phyloP scores from a whole-genome alignment of 1,140 invertebrate genomes.

The Drosophila tsacasi region DNA sequence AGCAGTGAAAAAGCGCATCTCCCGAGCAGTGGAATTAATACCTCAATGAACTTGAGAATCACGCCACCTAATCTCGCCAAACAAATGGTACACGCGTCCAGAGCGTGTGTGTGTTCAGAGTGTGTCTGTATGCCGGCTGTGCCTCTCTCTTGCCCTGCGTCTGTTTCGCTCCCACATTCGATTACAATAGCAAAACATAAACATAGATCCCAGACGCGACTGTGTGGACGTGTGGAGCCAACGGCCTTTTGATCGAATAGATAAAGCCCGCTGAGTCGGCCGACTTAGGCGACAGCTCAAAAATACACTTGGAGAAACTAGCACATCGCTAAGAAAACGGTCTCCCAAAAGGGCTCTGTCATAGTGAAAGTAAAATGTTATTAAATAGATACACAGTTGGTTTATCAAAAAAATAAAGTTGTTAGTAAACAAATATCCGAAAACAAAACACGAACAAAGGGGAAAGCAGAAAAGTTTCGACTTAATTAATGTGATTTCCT shows the following conservation, averaged over 20 bases:
- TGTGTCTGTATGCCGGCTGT: slow-evolving; percentile 24
- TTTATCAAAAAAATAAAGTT: not conserved
- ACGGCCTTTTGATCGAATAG: slow-evolving; percentile 36
- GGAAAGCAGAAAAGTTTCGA: not conserved
- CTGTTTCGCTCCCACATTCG: slow-evolving; percentile 10
- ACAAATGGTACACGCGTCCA: slow-evolving; percentile 73
- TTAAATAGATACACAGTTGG: not conserved
- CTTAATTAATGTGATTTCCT: not conserved
- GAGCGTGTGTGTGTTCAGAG: slow-evolving; percentile 35
- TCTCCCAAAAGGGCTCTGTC: not conserved
- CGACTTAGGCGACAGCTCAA: slow-evolving; percentile 28
- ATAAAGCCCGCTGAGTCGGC: slow-evolving; percentile 24
- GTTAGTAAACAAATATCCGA: slow-evolving; percentile 2
- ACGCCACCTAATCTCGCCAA: slow-evolving; percentile 82
- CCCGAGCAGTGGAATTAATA: slow-evolving; percentile 53
- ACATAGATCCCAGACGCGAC: slow-evolving; percentile 39
- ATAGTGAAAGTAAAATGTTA: slow-evolving; percentile 4
- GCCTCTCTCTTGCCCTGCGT: slow-evolving; percentile 24
- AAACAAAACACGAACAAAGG: not conserved
- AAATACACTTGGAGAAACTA: slow-evolving; percentile 11
- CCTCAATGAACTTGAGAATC: slow-evolving; percentile 84
- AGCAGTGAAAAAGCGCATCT: slow-evolving; percentile 3
- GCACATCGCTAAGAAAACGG: not conserved
- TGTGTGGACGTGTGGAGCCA: slow-evolving; percentile 23
- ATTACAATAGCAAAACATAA: slow-evolving; percentile 56